Conservation (phyloP, 2,797 vertebrate genomes). For the Glyptemys insculpta region DNA sequence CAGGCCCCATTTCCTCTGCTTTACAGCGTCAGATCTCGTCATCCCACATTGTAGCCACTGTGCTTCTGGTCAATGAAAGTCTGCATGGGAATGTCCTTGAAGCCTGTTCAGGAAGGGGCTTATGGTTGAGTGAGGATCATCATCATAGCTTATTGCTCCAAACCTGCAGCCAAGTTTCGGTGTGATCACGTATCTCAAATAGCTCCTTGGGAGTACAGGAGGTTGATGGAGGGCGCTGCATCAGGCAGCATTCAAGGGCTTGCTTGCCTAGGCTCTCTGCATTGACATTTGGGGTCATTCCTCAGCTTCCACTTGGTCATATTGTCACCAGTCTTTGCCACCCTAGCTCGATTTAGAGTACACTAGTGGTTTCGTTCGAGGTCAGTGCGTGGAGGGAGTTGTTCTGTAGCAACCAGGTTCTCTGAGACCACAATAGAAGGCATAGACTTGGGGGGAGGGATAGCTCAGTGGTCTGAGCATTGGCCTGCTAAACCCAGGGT, state of each 20-base stretch:
- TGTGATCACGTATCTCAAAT: background rate
- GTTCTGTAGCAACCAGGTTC: background rate
- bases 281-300: background rate
- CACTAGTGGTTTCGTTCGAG: background rate
- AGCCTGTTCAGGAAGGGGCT: background rate
- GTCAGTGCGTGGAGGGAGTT: background rate
- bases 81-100: rapidly evolving
- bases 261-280: background rate
- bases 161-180: background rate
- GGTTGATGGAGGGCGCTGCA: background rate
- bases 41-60: background rate
- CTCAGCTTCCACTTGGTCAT: background rate
- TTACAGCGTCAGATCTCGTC: background rate
- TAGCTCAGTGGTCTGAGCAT: too few relatives aligned
- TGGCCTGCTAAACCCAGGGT: too few relatives aligned
- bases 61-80: background rate
- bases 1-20: background rate
- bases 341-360: background rate
- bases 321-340: background rate
- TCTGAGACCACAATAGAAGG: background rate
- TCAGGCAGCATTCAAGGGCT: background rate
- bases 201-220: background rate
- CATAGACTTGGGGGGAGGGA: too few relatives aligned
- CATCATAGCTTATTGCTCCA: background rate
- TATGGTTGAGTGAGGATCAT: background rate